Evolutionary conservation across 2,797 vertebrate species (phyloP).

Genomic region (Thripadectes ignobilis): DNA sequence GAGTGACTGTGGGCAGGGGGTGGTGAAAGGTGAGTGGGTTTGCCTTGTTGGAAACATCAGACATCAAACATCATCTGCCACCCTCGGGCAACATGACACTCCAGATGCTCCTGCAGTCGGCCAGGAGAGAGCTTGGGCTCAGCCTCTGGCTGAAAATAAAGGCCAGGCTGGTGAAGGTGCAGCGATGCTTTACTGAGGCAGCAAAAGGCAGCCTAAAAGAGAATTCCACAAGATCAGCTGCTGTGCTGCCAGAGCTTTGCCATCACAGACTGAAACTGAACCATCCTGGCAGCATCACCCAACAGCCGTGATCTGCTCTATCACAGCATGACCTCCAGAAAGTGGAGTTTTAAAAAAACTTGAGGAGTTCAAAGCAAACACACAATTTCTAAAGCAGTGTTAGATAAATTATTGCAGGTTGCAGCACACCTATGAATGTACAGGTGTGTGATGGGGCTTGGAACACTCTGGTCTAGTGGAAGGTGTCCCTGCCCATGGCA

Average conservation of each 20-base stretch:
- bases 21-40: neutral
- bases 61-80: neutral
- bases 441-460: neutral
- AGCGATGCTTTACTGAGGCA: neutral
- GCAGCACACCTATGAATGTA: neutral
- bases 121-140: neutral
- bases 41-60: neutral
- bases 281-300: rapidly evolving
- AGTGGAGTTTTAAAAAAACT: rapidly evolving
- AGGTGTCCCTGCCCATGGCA: neutral
- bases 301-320: rapidly evolving
- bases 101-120: rapidly evolving
- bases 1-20: neutral
- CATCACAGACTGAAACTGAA: neutral
- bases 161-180: neutral
- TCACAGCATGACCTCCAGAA: rapidly evolving
- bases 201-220: neutral
- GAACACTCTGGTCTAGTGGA: neutral
- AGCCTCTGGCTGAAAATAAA: rapidly evolving
- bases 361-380: too few relatives aligned
- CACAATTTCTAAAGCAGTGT: rapidly evolving
- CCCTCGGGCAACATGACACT: neutral
- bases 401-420: neutral
- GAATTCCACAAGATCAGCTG: neutral
- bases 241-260: neutral